phyloP scores from a whole-genome alignment of 2,113 vertebrate genomes.

The Myocastor coypus region DNA sequence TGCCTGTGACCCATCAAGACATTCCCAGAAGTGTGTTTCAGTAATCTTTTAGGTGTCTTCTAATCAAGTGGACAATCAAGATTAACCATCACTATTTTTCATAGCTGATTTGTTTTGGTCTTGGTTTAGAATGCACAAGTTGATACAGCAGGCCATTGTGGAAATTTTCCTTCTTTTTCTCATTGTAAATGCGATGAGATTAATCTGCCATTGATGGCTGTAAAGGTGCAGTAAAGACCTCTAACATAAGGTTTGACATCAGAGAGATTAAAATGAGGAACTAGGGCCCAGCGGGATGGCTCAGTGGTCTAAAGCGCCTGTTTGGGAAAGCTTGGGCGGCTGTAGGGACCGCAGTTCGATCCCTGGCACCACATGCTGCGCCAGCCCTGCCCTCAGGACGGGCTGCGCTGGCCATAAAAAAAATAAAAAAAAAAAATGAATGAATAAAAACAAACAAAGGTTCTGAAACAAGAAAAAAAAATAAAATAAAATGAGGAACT shows the following conservation, averaged over 20 bases:
- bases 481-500: neutral
- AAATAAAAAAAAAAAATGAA: no score
- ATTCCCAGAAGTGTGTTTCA: neutral
- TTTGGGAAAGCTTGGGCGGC: no score
- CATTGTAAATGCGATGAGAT: neutral
- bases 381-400: no score
- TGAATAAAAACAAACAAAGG: no score
- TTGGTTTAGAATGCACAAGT: neutral
- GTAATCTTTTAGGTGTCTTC: neutral
- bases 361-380: no score
- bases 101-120: neutral
- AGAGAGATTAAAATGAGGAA: neutral
- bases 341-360: no score
- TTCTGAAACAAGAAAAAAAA: no score
- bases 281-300: no score
- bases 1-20: neutral
- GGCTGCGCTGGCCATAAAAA: no score
- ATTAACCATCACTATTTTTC: neutral
- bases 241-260: neutral
- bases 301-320: no score
- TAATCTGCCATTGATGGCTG: neutral
- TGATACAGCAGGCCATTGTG: neutral
- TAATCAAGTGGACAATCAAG: neutral
- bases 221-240: neutral
- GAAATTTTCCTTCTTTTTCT: neutral